These are phyloP conservation scores for Microcebus griseorufus DNA, from an alignment of 2,113 vertebrate genomes.

Conservation along the genomic window DNA sequence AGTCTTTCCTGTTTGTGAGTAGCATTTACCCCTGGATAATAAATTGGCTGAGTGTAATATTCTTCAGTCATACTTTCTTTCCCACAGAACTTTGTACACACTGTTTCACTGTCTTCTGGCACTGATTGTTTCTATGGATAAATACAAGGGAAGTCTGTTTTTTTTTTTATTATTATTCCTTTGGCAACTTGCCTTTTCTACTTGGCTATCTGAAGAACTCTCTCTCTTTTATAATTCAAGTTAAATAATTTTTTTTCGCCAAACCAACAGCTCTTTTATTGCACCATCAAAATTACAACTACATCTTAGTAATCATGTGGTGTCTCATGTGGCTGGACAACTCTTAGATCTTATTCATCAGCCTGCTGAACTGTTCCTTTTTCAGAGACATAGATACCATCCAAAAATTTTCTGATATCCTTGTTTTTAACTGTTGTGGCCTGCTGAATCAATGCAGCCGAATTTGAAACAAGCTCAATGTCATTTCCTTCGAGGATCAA, in stretches of 20 bases:
- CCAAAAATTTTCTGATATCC: too few species aligned
- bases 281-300: too few species aligned
- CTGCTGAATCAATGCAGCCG: too few species aligned
- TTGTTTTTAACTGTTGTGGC: too few species aligned
- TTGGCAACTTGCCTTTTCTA: slow-evolving; percentile 3
- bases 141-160: not conserved
- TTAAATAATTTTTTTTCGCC: not conserved
- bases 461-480: too few species aligned
- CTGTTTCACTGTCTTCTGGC: not conserved
- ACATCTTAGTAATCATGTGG: too few species aligned
- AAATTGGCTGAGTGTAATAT: not conserved
- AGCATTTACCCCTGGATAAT: not conserved
- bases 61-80: not conserved
- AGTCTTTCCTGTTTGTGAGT: not conserved
- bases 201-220: not conserved
- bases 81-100: not conserved
- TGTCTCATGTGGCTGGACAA: too few species aligned
- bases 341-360: too few species aligned
- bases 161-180: not conserved
- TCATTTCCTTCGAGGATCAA: too few species aligned
- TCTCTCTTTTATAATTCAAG: not conserved
- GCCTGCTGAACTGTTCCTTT: too few species aligned
- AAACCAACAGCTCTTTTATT: too few species aligned
- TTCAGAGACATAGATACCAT: too few species aligned
- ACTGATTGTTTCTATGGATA: not conserved